These are phyloP conservation scores for Dynastes tityus DNA, from an alignment of 2,888 invertebrate genomes.

Conservation along the genomic window DNA sequence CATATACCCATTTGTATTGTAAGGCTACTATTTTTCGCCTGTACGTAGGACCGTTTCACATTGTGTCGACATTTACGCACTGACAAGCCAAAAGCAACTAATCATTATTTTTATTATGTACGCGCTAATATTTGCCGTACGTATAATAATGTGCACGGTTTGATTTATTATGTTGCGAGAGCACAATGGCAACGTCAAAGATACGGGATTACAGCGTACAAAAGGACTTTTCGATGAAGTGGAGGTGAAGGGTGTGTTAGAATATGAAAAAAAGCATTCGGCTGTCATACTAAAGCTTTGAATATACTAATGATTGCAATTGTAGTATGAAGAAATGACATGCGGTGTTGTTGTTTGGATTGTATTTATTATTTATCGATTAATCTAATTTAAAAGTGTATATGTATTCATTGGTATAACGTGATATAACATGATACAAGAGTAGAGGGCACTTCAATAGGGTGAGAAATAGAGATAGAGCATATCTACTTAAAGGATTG, in stretches of 20 bases:
- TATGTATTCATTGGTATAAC: background rate
- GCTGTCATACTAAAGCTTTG: conserved; percentile 29
- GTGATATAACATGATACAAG: background rate
- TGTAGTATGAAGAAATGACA: conserved; percentile 12
- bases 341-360: background rate
- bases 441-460: too few relatives aligned
- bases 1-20: conserved; percentile 7
- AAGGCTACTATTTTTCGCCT: conserved; percentile 34
- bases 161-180: conserved; percentile 45
- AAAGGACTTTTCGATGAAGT: conserved; percentile 23
- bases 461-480: too few relatives aligned
- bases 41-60: conserved; percentile 34
- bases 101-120: conserved; percentile 53
- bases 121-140: conserved; percentile 51
- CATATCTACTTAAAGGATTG: too few relatives aligned
- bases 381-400: conserved; percentile 17
- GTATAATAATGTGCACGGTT: conserved; percentile 31
- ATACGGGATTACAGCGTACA: conserved; percentile 19
- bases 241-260: conserved; percentile 20
- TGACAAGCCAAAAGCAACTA: conserved; percentile 47
- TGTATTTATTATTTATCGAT: conserved; percentile 17
- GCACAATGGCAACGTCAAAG: conserved; percentile 23
- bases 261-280: conserved; percentile 27
- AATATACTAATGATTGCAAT: conserved; percentile 26
- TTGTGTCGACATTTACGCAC: conserved; percentile 49